These are phyloP conservation scores for Limnephilus marmoratus DNA, from an alignment of 2,888 invertebrate genomes.

Conservation along the genomic window DNA sequence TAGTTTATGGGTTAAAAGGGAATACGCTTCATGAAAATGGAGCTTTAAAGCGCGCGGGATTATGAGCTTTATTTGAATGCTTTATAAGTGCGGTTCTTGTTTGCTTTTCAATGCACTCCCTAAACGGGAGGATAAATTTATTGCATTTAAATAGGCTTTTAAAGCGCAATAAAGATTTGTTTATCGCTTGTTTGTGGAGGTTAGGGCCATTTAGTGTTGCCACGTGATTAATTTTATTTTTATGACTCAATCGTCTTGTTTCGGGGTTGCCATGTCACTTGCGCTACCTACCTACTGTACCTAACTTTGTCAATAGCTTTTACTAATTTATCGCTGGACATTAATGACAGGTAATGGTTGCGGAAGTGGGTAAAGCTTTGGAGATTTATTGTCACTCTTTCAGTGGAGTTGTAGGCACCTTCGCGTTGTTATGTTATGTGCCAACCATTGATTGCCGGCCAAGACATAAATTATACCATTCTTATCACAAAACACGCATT, in stretches of 20 bases:
- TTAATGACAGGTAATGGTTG: conserved; percentile 9
- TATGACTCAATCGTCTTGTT: conserved; percentile 58
- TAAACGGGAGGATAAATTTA: conserved; percentile 69
- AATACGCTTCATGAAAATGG: conserved; percentile 55
- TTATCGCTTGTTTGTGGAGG: conserved; percentile 68
- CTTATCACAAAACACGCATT: background rate
- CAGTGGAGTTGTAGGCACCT: background rate
- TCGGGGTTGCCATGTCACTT: background rate
- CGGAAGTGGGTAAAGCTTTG: background rate
- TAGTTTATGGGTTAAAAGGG: conserved; percentile 76
- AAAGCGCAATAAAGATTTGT: conserved; percentile 79
- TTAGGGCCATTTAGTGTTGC: conserved; percentile 46
- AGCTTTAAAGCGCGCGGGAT: conserved; percentile 65
- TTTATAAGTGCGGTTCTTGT: conserved; percentile 67
- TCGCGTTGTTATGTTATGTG: background rate
- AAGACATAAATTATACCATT: background rate
- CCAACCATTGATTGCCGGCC: background rate
- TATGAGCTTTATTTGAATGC: conserved; percentile 68
- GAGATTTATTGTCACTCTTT: conserved; percentile 29
- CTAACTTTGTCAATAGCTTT: conserved; percentile 7
- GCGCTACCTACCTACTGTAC: background rate
- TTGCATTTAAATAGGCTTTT: conserved; percentile 78
- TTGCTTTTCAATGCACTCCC: conserved; percentile 62
- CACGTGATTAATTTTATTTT: conserved; percentile 63
- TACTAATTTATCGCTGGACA: conserved; percentile 24